Conservation (phyloP, 2,113 vertebrate genomes). For the Oxyura jamaicensis region DNA sequence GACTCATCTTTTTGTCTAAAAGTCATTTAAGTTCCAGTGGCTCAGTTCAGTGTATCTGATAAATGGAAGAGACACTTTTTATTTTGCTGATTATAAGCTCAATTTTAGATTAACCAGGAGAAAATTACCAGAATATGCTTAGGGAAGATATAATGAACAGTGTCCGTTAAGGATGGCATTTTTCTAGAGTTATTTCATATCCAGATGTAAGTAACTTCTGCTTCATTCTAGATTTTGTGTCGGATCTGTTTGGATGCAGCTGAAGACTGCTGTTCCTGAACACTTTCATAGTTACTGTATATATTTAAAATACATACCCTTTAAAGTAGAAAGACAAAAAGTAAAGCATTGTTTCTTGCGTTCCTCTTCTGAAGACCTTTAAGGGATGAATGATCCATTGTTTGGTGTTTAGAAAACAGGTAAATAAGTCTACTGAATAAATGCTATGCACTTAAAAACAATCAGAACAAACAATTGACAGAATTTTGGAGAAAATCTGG, state of each 20-base stretch:
- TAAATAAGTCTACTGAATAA: not conserved
- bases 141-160: not conserved
- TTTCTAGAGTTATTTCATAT: not conserved
- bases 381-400: not conserved
- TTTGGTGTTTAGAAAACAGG: not conserved
- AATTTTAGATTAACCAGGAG: not conserved
- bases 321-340: no score
- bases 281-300: not conserved
- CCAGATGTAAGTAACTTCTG: not conserved
- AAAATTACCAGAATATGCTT: not conserved
- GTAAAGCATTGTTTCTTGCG: no score
- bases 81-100: not conserved
- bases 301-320: not conserved
- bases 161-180: not conserved
- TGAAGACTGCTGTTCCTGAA: not conserved
- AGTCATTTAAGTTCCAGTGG: not conserved
- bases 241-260: not conserved
- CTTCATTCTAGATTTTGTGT: not conserved
- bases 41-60: not conserved
- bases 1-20: not conserved
- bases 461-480: not conserved
- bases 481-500: not conserved
- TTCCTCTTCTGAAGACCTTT: no score
- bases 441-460: not conserved
- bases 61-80: not conserved